phyloP scores from a whole-genome alignment of 1,140 invertebrate genomes.

The Conus ventricosus region DNA sequence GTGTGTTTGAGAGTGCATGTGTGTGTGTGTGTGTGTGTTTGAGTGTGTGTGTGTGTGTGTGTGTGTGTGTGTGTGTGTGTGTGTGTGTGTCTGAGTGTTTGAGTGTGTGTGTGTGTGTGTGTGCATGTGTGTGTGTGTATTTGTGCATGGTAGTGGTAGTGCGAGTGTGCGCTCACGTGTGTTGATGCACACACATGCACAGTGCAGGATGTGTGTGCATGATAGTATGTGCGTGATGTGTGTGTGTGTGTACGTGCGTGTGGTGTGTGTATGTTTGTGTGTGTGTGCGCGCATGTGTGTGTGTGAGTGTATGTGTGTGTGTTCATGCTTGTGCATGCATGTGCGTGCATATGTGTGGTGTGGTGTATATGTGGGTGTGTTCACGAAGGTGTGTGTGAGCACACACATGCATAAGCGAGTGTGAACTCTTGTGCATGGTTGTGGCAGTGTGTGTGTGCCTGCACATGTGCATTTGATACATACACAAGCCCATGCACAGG shows the following conservation, averaged over 20 bases:
- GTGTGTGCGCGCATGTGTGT: not conserved
- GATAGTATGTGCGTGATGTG: not conserved
- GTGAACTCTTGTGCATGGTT: not conserved
- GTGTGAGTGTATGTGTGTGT: not conserved
- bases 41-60: not conserved
- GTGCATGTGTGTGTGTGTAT: not conserved
- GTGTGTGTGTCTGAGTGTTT: not conserved
- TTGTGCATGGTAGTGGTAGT: not conserved
- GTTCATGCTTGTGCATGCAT: not conserved
- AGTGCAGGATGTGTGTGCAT: not conserved
- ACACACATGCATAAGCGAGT: not conserved
- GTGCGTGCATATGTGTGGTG: not conserved
- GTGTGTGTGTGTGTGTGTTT: not conserved
- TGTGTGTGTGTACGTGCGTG: no score
- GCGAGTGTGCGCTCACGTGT: not conserved
- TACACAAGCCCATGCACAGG: no score
- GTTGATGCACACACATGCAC: not conserved
- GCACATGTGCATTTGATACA: no score
- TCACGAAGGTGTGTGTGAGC: not conserved
- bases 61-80: not conserved
- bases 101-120: slow-evolving; percentile 1
- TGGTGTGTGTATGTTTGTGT: not conserved
- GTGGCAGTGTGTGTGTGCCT: no score
- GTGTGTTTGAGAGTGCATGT: no score
- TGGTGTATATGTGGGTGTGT: not conserved